Evolutionary conservation across 1,140 invertebrate genomes (phyloP), one percentile per base, ranked within the genome.

Genomic region (Drosophila pandora): DNA sequence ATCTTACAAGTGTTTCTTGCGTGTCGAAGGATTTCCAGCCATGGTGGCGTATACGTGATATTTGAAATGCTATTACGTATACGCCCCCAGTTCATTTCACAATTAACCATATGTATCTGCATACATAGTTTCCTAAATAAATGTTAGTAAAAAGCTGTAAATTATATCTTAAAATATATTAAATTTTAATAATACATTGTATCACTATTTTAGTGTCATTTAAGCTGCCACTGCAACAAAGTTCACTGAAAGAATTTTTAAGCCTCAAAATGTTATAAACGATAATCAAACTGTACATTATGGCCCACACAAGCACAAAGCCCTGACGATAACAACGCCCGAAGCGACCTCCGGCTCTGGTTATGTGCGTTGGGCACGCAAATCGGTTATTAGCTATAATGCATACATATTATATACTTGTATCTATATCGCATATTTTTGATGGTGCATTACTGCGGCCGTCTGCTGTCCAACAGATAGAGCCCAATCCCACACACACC

Each of bases 371-470:
- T 73, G 62, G 59, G 63, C 81, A 84, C 81, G 82, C 81, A 84
- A 84, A 84, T 84, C 78, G 82, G 82, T 84, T 84, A 87, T 84
- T 84, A 85, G 49, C 73, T 41, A 54, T 82, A 82, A 78, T 87
- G 64, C 74, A 75, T 61, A 68, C 30, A 55, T 58, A 59, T 52
- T 55, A 53, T 49, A 80, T 56, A 69, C 4, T 25, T 41, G 32
- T 71, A 32, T 52, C 43, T 57, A 48, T 30, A 63, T 69, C 52
- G 55, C 10, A 39, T 41, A 56, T 56, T 73, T 64, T 60, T 34
- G 57, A 39, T 67, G 68, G 72, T 87, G 83, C 83, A 88, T 67
- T 88, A 57, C 63, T 67, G 74, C 53, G 49, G 58, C 48, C 23
- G 60, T 43, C 50, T 73, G 76, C 32, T 71, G 32, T 60, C 30